phyloP scores from a whole-genome alignment of 2,113 vertebrate genomes.

The Cottus gobio region DNA sequence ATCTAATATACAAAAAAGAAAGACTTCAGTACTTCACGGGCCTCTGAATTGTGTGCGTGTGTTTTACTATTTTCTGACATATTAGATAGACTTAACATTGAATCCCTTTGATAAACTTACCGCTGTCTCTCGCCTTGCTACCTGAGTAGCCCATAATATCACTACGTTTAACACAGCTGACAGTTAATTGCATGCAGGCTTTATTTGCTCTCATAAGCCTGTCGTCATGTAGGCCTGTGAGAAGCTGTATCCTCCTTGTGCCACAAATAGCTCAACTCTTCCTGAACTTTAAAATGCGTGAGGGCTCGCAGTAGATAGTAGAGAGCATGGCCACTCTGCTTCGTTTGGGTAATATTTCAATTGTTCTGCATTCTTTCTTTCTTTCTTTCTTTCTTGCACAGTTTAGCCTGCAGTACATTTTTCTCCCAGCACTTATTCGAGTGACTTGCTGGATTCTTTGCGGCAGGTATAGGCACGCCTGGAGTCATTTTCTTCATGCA shows the following conservation, averaged over 20 bases:
- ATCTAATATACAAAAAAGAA: no score
- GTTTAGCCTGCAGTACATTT: background rate
- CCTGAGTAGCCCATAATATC: background rate
- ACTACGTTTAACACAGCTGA: background rate
- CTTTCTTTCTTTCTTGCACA: background rate
- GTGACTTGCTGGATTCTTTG: conserved; percentile 8
- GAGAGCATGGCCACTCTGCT: no score
- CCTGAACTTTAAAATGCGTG: background rate
- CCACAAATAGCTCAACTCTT: background rate
- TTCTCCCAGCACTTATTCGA: background rate
- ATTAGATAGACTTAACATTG: background rate
- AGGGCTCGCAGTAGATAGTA: background rate
- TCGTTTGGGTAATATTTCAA: background rate
- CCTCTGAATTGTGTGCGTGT: background rate
- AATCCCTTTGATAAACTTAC: background rate
- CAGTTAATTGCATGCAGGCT: conserved; percentile 15
- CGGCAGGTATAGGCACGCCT: conserved; percentile 54
- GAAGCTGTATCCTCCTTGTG: background rate
- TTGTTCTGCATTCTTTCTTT: background rate
- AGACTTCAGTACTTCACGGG: no score
- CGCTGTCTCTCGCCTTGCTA: no score
- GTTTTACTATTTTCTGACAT: background rate
- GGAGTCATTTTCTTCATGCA: conserved; percentile 1
- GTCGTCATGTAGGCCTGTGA: background rate
- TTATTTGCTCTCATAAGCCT: background rate